Evolutionary conservation across 2,797 vertebrate genomes (phyloP), one percentile per base, ranked within the genome.

Genomic region (Lacerta agilis): DNA sequence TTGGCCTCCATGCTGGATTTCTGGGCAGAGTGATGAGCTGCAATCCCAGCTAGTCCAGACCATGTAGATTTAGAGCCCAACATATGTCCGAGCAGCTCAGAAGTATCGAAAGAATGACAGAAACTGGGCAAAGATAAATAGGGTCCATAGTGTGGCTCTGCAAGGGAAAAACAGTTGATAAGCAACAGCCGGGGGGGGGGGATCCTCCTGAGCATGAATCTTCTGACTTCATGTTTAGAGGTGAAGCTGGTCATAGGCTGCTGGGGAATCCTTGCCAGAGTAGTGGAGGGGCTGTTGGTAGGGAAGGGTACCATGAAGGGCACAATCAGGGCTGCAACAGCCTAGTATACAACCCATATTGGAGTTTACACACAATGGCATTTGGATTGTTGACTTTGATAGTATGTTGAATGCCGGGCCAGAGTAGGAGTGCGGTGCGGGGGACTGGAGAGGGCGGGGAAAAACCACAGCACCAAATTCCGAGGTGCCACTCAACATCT

Each of bases 251-350:
- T 79, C 33, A 58, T 61, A 92, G 77, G 17, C 33, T 20, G 0
- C 78, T 75, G 49, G 15, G 58, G 61, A 75, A 77, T 67, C 83
- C 76, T 3, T 43, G 41, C 75, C 75, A 66, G 27, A 69, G 33
- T 66, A 92, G 64, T 66, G 75, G 82, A 88, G n/a, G 49, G 8
- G 0, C 0, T 0, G 5, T 73, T 6, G 0, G 15, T 64, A 69
- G 67, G 85, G 29, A 86, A 86, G 76, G 64, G 41, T 29, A 41
- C 64, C 5, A 38, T 9, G 15, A 23, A 43, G 81, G 29, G 66
- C 89, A 3, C 38, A 5, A 0, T 49, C 1, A 1, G 0, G n/a
- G 64, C 81, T 9, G 89, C 69, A 9, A 9, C 0, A 0, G 75
- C 71, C 0, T 0, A 18, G 17, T 9, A 18, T 55, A 43, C 4